Conservation (phyloP, 1,140 invertebrate species). For the Euglossa dilemma region DNA sequence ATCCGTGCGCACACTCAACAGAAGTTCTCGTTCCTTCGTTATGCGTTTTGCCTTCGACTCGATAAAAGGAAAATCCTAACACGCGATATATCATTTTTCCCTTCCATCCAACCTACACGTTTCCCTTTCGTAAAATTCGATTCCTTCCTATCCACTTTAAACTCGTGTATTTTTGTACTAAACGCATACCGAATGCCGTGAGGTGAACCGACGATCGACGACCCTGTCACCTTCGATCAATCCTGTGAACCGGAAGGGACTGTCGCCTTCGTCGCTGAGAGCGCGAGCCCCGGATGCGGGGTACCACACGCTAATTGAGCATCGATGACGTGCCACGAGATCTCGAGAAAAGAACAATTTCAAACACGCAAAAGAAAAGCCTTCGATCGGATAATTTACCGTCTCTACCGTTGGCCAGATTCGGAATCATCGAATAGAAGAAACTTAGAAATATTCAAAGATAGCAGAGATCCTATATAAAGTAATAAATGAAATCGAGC, state of each 20-base stretch:
- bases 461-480: neutral
- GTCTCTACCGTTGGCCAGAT: neutral
- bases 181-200: conserved; percentile 68
- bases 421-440: neutral
- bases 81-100: conserved; percentile 40
- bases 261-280: neutral
- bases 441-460: neutral
- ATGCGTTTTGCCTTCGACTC: conserved; percentile 22
- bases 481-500: neutral
- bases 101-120: neutral
- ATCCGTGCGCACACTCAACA: conserved; percentile 30
- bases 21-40: conserved; percentile 21
- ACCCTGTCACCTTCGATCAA: neutral
- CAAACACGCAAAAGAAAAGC: neutral
- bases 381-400: neutral
- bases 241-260: neutral
- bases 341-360: neutral
- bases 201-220: conserved; percentile 36
- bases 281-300: neutral
- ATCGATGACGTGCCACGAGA: conserved; percentile 24
- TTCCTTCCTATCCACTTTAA: conserved; percentile 57
- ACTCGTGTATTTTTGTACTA: conserved; percentile 73
- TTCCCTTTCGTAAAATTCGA: conserved; percentile 45
- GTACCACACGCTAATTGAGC: conserved; percentile 12
- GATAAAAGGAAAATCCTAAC: conserved; percentile 44